These are phyloP conservation scores for Artemia franciscana DNA, from an alignment of 1,140 invertebrate genomes.

Conservation along the genomic window DNA sequence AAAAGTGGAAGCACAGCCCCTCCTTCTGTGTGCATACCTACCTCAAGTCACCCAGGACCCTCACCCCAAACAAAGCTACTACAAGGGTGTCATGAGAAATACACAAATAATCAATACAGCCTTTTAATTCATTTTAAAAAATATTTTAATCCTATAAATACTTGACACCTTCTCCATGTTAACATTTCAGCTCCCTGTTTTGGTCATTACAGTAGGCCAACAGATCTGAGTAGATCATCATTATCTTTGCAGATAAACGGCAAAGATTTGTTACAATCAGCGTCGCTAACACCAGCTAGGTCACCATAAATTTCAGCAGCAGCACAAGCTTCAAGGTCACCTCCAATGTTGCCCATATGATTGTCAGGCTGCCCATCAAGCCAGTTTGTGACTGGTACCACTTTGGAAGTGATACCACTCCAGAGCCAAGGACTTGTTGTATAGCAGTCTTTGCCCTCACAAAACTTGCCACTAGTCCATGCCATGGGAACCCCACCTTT, in stretches of 20 bases:
- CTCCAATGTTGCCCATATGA: not conserved
- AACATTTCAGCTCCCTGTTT: not conserved
- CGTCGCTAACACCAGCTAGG: not conserved
- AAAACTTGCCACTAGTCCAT: not conserved
- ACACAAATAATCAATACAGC: not conserved
- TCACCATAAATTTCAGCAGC: not conserved
- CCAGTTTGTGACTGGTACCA: no score
- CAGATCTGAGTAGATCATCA: not conserved
- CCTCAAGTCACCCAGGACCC: not conserved
- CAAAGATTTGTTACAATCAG: not conserved
- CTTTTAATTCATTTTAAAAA: not conserved
- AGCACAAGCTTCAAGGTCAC: not conserved
- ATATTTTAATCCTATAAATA: not conserved
- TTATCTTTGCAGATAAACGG: not conserved
- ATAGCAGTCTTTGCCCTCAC: no score
- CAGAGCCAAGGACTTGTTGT: no score
- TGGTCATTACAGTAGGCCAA: not conserved
- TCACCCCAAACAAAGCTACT: not conserved
- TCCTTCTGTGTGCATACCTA: not conserved
- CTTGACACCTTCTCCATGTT: not conserved
- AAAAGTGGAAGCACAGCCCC: no score
- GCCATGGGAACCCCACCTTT: not conserved
- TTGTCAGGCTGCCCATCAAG: not conserved
- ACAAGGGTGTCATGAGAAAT: not conserved
- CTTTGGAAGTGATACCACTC: no score